Evolutionary conservation across 2,113 vertebrate genomes (phyloP).

Genomic region (Ophthalmolycus amberensis): DNA sequence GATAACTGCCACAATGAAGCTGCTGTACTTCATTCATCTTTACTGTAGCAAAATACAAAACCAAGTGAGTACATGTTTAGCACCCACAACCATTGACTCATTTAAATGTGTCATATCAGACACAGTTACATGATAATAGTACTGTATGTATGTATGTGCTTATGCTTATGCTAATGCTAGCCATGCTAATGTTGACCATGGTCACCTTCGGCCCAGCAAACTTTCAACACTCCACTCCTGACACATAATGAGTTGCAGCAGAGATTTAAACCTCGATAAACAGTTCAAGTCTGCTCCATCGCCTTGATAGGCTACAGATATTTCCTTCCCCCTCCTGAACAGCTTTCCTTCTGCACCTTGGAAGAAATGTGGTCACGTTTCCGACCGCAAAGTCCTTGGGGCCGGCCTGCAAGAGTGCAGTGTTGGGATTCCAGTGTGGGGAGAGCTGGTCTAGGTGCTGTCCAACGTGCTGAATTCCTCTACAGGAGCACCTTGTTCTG

Average conservation of each 20-base stretch:
- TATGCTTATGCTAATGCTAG: background rate
- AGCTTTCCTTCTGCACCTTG: conserved; percentile 68
- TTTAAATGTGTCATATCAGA: background rate
- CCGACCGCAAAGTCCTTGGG: conserved; percentile 71
- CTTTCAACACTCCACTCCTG: background rate
- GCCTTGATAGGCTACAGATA: conserved; percentile 30
- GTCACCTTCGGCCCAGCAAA: background rate
- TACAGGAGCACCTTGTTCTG: conserved; percentile 81
- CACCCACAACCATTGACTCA: background rate
- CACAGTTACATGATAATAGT: background rate
- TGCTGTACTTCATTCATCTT: background rate
- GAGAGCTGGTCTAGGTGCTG: conserved; percentile 84
- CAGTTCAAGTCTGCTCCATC: conserved; percentile 1
- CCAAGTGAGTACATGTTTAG: background rate
- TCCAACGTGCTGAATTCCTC: conserved; percentile 89
- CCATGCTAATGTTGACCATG: background rate
- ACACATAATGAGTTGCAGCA: background rate
- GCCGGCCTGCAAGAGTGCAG: conserved; percentile 68
- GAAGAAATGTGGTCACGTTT: conserved; percentile 64
- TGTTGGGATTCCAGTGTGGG: conserved; percentile 74
- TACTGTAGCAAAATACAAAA: background rate
- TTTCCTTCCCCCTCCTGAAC: conserved; percentile 27
- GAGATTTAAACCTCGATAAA: conserved; percentile 9
- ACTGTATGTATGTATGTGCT: background rate
- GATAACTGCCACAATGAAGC: background rate